phyloP scores from a whole-genome alignment of 92 coral and sea anemone genomes.

The Muricea muricata region DNA sequence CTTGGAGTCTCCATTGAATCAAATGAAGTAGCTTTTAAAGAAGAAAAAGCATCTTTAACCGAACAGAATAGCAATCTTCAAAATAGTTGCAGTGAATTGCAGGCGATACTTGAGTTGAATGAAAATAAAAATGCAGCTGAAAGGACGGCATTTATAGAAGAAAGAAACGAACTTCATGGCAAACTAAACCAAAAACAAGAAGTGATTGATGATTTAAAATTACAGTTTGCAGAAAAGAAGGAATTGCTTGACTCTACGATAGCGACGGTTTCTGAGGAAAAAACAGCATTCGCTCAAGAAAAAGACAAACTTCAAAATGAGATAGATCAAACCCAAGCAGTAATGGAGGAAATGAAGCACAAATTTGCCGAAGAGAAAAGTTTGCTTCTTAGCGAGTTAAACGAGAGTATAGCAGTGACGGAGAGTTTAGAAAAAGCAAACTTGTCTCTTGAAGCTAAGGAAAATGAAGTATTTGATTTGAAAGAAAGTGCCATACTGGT shows the following conservation, averaged over 20 bases:
- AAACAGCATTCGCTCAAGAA: neutral
- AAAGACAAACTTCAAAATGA: neutral
- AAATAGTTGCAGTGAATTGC: too few species aligned
- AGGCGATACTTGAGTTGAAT: too few species aligned
- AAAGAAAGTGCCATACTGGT: slow-evolving; percentile 11
- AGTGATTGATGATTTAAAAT: too few species aligned
- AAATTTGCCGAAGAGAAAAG: slow-evolving; percentile 44
- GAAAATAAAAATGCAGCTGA: too few species aligned
- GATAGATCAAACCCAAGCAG: neutral
- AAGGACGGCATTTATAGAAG: too few species aligned
- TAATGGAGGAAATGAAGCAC: neutral
- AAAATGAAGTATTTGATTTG: slow-evolving; percentile 30
- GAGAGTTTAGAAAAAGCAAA: slow-evolving; percentile 6
- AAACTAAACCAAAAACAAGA: too few species aligned
- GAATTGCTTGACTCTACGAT: neutral
- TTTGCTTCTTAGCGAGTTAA: slow-evolving; percentile 32
- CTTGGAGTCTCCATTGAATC: too few species aligned
- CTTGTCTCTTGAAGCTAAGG: slow-evolving; percentile 19
- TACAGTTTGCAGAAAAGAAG: neutral
- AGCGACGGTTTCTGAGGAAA: neutral
- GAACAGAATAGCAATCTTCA: too few species aligned
- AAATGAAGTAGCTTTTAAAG: too few species aligned
- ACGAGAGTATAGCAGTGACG: slow-evolving; percentile 24
- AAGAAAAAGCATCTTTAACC: too few species aligned
- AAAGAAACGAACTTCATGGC: too few species aligned